Conservation (phyloP, 2,797 vertebrate species). For the Diplodus sargus region DNA sequence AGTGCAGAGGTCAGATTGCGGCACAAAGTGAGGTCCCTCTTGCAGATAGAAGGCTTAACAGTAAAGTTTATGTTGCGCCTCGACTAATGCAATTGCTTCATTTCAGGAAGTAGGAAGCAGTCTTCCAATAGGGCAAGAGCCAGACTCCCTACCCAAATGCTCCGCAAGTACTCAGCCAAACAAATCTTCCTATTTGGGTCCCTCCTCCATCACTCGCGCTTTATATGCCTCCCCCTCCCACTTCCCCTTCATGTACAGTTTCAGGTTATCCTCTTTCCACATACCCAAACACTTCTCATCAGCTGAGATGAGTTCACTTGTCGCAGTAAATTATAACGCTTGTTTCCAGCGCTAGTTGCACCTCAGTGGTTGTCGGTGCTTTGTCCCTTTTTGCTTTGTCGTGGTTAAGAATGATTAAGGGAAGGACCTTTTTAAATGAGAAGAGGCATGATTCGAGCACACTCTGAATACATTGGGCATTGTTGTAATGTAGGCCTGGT, state of each 20-base stretch:
- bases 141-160: slow-evolving; percentile 44
- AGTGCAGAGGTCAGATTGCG: slow-evolving; percentile 46
- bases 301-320: slow-evolving; percentile 34
- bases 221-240: slow-evolving; percentile 14
- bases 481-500: slow-evolving; percentile 24
- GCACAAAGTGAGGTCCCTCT: slow-evolving; percentile 35
- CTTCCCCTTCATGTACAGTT: slow-evolving; percentile 11
- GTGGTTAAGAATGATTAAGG: slow-evolving; percentile 45
- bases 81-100: slow-evolving; percentile 71
- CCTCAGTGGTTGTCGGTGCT: slow-evolving; percentile 42
- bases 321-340: slow-evolving; percentile 33
- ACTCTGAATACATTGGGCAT: slow-evolving; percentile 38
- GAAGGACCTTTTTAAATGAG: slow-evolving; percentile 33
- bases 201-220: slow-evolving; percentile 33
- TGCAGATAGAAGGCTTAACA: slow-evolving; percentile 2
- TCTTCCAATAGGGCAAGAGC: slow-evolving; percentile 81
- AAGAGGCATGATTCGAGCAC: slow-evolving; percentile 12
- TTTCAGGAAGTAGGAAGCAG: slow-evolving; percentile 78
- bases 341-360: slow-evolving; percentile 43
- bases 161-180: slow-evolving; percentile 64
- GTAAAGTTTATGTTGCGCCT: slow-evolving; percentile 54
- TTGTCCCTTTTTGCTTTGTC: slow-evolving; percentile 30
- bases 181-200: slow-evolving; percentile 53
- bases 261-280: slow-evolving; percentile 52
- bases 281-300: slow-evolving; percentile 20